phyloP scores from a whole-genome alignment of 2,113 vertebrate genomes.

The Clarias gariepinus region DNA sequence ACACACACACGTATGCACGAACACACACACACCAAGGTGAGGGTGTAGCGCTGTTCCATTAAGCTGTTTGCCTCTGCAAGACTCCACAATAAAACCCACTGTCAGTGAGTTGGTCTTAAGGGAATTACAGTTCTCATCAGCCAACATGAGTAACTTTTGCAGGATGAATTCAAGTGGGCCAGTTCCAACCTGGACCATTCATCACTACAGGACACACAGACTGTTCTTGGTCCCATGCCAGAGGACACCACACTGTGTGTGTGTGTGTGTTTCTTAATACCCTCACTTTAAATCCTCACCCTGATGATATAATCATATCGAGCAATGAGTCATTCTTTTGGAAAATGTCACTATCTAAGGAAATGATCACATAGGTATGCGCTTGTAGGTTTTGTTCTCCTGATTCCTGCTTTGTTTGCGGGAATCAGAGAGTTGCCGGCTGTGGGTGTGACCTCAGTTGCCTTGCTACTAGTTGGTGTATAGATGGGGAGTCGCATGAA shows the following conservation, averaged over 20 bases:
- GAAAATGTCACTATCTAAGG: constrained; percentile 3
- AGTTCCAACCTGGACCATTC: constrained; percentile 33
- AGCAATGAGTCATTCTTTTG: neutral
- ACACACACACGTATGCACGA: no score
- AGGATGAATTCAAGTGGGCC: constrained; percentile 30
- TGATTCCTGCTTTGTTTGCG: constrained; percentile 14
- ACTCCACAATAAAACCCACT: neutral
- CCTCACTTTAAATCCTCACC: neutral
- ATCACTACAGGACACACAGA: constrained; percentile 25
- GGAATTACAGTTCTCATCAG: constrained; percentile 48
- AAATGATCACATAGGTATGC: constrained; percentile 14
- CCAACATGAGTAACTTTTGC: constrained; percentile 53
- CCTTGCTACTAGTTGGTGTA: constrained; percentile 23
- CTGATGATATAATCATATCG: neutral
- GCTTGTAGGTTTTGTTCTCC: neutral
- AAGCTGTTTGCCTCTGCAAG: constrained; percentile 1
- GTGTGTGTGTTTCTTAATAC: constrained; percentile 18
- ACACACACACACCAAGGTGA: neutral
- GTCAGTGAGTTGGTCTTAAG: constrained; percentile 39
- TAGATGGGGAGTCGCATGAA: constrained; percentile 25
- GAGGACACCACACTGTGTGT: neutral
- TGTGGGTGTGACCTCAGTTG: constrained; percentile 26
- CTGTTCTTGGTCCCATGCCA: constrained; percentile 36
- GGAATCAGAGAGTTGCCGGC: constrained; percentile 16
- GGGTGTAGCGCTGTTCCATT: neutral